Conservation (phyloP, 2,888 invertebrate species). For the Kryphioiulus occultus region DNA sequence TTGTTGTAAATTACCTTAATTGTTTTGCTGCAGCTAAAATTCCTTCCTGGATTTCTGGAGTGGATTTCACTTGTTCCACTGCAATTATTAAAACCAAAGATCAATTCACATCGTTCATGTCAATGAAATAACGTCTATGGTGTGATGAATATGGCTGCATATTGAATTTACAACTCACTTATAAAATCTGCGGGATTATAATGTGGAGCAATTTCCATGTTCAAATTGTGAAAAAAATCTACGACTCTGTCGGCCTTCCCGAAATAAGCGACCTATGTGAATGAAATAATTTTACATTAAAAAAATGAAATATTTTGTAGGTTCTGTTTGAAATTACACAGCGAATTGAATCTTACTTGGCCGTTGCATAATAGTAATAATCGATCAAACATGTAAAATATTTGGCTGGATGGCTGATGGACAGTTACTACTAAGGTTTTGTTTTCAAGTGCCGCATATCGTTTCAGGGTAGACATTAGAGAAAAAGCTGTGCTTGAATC, state of each 20-base stretch:
- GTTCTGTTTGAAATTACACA: neutral
- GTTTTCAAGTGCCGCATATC: conserved; percentile 76
- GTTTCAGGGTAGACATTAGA: conserved; percentile 75
- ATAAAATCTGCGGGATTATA: conserved; percentile 88
- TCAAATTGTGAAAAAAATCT: conserved; percentile 75
- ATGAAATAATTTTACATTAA: neutral
- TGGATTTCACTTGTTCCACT: conserved; percentile 81
- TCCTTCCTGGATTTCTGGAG: conserved; percentile 72
- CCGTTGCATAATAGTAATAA: conserved; percentile 71
- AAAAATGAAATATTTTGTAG: too few species aligned
- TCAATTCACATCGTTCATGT: neutral
- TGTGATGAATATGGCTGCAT: neutral
- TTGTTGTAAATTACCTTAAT: conserved; percentile 64
- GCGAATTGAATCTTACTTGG: conserved; percentile 59
- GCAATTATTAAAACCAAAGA: conserved; percentile 57
- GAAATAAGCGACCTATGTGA: conserved; percentile 70
- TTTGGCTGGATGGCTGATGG: conserved; percentile 84
- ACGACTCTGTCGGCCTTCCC: conserved; percentile 76
- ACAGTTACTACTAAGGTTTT: conserved; percentile 81
- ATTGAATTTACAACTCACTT: conserved; percentile 66
- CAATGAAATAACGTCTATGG: neutral
- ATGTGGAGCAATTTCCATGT: conserved; percentile 75
- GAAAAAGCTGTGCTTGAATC: conserved; percentile 81
- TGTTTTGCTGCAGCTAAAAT: conserved; percentile 73
- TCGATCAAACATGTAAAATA: conserved; percentile 83